These are phyloP conservation scores for Pheosia tremula DNA, from an alignment of 2,888 invertebrate genomes.

Conservation along the genomic window DNA sequence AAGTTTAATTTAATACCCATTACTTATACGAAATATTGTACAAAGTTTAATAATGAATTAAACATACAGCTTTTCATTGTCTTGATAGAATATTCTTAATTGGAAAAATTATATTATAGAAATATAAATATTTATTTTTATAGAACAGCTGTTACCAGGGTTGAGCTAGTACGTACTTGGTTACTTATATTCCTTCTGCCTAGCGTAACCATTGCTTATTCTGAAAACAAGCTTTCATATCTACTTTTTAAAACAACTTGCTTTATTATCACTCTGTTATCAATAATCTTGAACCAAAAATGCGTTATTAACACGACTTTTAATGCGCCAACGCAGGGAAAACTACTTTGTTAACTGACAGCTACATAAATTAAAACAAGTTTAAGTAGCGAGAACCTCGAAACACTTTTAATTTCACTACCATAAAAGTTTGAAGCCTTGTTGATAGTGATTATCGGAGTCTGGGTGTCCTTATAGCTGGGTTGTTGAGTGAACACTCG, in stretches of 20 bases:
- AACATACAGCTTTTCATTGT: too few relatives aligned
- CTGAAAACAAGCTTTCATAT: too few relatives aligned
- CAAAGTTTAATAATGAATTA: too few relatives aligned
- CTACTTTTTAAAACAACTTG: too few relatives aligned
- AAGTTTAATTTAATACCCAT: background rate
- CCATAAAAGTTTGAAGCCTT: constrained; percentile 21
- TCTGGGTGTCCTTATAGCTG: constrained; percentile 25
- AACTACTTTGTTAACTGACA: constrained; percentile 9
- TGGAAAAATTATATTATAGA: too few relatives aligned
- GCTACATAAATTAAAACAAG: constrained; percentile 6
- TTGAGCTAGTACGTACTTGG: too few relatives aligned
- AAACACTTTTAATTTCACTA: constrained; percentile 11
- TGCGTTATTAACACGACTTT: background rate
- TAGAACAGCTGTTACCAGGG: too few relatives aligned
- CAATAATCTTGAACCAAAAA: constrained; percentile 12
- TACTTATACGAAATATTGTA: too few relatives aligned
- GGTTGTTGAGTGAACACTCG: constrained; percentile 5
- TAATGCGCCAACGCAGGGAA: background rate
- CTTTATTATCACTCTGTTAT: constrained; percentile 3
- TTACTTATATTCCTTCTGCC: too few relatives aligned
- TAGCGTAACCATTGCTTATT: too few relatives aligned
- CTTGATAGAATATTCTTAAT: too few relatives aligned
- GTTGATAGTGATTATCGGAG: constrained; percentile 14
- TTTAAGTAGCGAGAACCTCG: constrained; percentile 8
- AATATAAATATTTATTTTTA: too few relatives aligned